Evolutionary conservation across 2,797 vertebrate genomes (phyloP).

Genomic region (Acanthurus tractus): DNA sequence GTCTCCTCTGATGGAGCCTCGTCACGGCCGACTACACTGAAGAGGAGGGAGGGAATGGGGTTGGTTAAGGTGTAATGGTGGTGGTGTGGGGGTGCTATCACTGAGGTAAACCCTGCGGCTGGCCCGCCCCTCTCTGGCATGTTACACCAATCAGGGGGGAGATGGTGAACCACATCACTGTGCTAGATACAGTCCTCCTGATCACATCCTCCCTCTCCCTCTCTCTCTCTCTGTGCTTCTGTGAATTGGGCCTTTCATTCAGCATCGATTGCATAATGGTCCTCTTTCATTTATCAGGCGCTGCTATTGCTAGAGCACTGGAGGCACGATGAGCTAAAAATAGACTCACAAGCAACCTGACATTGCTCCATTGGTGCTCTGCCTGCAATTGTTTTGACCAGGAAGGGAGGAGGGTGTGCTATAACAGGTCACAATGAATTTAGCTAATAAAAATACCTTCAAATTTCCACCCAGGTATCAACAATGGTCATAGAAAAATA

Average conservation of each 20-base stretch:
- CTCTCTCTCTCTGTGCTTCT: slow-evolving; percentile 44
- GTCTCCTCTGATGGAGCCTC: slow-evolving; percentile 70
- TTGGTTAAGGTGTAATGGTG: slow-evolving; percentile 36
- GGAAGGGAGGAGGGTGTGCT: not conserved
- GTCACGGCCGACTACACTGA: slow-evolving; percentile 64
- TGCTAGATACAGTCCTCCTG: slow-evolving; percentile 64
- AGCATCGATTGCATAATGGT: slow-evolving; percentile 75
- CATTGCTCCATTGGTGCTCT: slow-evolving; percentile 31
- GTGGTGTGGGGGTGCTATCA: slow-evolving; percentile 39
- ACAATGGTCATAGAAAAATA: not conserved
- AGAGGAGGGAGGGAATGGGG: slow-evolving; percentile 33
- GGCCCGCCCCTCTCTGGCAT: slow-evolving; percentile 27
- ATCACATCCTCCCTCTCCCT: not conserved
- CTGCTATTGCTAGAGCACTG: slow-evolving; percentile 62
- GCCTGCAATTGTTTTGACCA: slow-evolving; percentile 61
- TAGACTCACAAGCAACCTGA: slow-evolving; percentile 54
- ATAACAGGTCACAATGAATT: slow-evolving; percentile 7
- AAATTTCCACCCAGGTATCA: not conserved
- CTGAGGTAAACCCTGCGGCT: slow-evolving; percentile 74
- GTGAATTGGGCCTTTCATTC: slow-evolving; percentile 71
- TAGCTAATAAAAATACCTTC: slow-evolving; percentile 4
- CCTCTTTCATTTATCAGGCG: slow-evolving; percentile 74
- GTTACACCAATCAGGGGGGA: slow-evolving; percentile 70
- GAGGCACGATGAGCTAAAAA: slow-evolving; percentile 72
- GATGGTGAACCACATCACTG: slow-evolving; percentile 66